A percentile compares a stretch with the other conserved stretches of the same genome.
phyloP scores from a whole-genome alignment of 2,888 invertebrate genomes.

The Amorpha juglandis region DNA sequence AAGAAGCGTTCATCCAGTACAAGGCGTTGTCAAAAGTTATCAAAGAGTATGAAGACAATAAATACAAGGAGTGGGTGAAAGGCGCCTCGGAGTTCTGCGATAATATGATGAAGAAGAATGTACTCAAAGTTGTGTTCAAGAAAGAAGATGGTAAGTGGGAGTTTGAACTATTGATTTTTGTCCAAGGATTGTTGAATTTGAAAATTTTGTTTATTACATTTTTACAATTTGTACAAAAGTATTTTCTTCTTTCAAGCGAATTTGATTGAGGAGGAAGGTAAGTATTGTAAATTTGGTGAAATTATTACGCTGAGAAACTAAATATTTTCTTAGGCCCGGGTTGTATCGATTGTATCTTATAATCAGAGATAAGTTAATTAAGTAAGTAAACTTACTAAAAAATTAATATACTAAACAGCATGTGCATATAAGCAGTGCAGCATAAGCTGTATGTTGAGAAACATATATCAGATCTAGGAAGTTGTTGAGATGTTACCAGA shows the following conservation, averaged over 20 bases:
- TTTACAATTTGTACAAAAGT: not conserved
- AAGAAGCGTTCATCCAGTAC: constrained; percentile 91
- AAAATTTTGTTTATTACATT: not conserved
- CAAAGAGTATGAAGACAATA: constrained; percentile 89
- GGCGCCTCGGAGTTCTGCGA: constrained; percentile 86
- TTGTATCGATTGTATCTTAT: too few relatives aligned
- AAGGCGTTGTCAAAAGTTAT: constrained; percentile 89
- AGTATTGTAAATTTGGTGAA: constrained; percentile 26
- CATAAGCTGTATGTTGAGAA: too few relatives aligned
- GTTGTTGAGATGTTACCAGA: too few relatives aligned
- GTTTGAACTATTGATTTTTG: not conserved
- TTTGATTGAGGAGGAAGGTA: constrained; percentile 49
- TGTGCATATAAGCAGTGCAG: too few relatives aligned
- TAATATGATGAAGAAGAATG: constrained; percentile 87
- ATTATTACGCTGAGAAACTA: too few relatives aligned
- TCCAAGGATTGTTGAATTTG: constrained; percentile 24
- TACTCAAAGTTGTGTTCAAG: constrained; percentile 85
- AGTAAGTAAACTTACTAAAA: too few relatives aligned
- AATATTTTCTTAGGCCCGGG: too few relatives aligned
- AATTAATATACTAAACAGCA: too few relatives aligned
- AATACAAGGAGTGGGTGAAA: constrained; percentile 89
- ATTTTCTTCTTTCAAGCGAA: constrained; percentile 37
- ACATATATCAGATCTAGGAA: too few relatives aligned
- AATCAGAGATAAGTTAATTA: too few relatives aligned
- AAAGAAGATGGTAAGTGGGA: constrained; percentile 58